Evolutionary conservation across 2,797 vertebrate genomes (phyloP), one percentile per base, ranked within the genome.

Genomic region (Rhabdomys pumilio): DNA sequence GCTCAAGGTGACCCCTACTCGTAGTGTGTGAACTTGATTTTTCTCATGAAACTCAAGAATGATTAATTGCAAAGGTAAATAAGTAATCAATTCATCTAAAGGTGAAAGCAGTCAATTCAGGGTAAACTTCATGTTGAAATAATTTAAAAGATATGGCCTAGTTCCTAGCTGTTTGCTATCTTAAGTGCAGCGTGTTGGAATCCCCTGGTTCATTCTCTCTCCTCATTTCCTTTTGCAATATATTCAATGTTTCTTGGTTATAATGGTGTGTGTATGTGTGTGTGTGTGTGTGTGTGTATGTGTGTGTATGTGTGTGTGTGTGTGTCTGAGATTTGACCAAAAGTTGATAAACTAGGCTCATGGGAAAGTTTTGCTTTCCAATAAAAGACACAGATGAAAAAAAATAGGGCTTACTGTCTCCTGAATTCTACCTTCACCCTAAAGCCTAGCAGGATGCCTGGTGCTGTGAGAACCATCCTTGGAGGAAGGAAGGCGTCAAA

Each of bases 1-100:
- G 61, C 83, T 67, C 53, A 84, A 55, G 34, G 31, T 69, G 0
- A 22, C 75, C 34, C 88, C 67, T 85, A 75, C 50, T 20, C 50
- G 41, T 10, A 80, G n/a, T 73, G 3, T 17, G 61, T 7, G 1
- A 3, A 76, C 20, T 83, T 92, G 53, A 15, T 55, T 67, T 84
- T 89, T 79, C 65, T 96, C 67, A 72, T 47, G 6, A 55, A 91
- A 90, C 63, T 15, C 69, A 81, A 91, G 38, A 76, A 55, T 26
- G 29, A 63, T 47, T 90, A 63, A 76, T 72, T 63, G 65, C 20
- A 91, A 89, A 93, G 44, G 72, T 90, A 50, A 44, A 29, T 76
- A 29, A 44, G 41, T 14, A 26, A 76, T 29, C 75, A 29, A 15
- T 7, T 6, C 41, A 44, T 75, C 20, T 13, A 44, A 44, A 75